Percentiles rank a stretch among this genome's conserved stretches.
Evolutionary conservation across 2,888 invertebrate genomes (phyloP).

Genomic region (Andricus curvator): DNA sequence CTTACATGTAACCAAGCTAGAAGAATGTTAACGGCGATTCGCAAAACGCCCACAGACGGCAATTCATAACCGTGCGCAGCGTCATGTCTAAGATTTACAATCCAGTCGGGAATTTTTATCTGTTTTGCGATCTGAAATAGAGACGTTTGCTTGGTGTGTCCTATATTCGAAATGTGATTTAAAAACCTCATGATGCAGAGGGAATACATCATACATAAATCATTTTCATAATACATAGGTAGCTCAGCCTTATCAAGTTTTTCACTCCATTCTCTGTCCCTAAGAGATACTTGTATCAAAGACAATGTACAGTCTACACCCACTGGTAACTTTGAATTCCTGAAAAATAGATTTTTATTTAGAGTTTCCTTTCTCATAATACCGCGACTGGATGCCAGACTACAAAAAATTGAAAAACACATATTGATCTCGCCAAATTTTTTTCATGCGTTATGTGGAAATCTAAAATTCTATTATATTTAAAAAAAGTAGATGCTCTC

Average conservation of each 20-base stretch:
- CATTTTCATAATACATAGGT: constrained; percentile 74
- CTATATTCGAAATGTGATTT: constrained; percentile 82
- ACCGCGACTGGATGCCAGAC: not conserved
- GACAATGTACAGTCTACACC: constrained; percentile 73
- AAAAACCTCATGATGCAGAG: constrained; percentile 84
- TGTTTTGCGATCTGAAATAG: constrained; percentile 82
- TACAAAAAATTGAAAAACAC: too few species aligned
- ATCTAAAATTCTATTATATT: too few species aligned
- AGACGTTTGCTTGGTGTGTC: constrained; percentile 79
- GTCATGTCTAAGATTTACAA: constrained; percentile 88
- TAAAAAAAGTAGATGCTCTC: too few species aligned
- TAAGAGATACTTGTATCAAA: constrained; percentile 71
- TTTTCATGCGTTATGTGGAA: too few species aligned
- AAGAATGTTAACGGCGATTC: constrained; percentile 83
- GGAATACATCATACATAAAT: constrained; percentile 82
- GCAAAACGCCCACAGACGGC: constrained; percentile 83
- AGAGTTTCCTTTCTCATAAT: constrained; percentile 3
- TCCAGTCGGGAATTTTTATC: constrained; percentile 88
- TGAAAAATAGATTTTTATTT: constrained; percentile 50
- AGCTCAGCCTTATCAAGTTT: constrained; percentile 67
- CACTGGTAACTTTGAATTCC: constrained; percentile 70
- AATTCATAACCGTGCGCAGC: constrained; percentile 86
- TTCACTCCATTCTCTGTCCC: constrained; percentile 71
- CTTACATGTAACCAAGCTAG: constrained; percentile 84
- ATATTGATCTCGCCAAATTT: too few species aligned